Percentiles rank a stretch among this genome's conserved stretches.
These are phyloP conservation scores for Scrobipalpa atriplicella DNA, from an alignment of 2,888 invertebrate genomes.

Conservation along the genomic window DNA sequence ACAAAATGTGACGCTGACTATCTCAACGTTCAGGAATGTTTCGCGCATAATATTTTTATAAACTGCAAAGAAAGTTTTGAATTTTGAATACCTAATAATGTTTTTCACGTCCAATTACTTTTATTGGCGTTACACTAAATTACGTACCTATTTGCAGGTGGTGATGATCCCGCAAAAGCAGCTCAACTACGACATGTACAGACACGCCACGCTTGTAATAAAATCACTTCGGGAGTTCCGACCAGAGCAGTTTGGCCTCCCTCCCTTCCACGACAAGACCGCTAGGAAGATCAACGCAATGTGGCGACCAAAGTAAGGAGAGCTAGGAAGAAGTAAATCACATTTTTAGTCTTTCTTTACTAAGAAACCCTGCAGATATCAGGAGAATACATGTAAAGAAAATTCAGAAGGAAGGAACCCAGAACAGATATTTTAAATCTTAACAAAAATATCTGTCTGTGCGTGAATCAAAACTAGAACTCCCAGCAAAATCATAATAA, in stretches of 20 bases:
- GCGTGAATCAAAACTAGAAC: background rate
- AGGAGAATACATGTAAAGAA: background rate
- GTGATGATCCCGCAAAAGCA: constrained; percentile 9
- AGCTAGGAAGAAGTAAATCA: background rate
- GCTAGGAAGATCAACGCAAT: background rate
- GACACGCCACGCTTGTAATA: constrained; percentile 85
- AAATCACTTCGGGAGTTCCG: constrained; percentile 88
- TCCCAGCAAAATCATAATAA: background rate
- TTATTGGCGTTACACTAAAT: too few relatives aligned
- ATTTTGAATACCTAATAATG: too few relatives aligned
- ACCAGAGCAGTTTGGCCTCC: constrained; percentile 92
- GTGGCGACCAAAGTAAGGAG: background rate
- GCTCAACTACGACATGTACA: background rate
- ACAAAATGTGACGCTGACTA: too few relatives aligned
- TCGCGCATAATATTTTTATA: too few relatives aligned
- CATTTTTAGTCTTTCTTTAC: background rate
- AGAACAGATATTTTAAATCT: too few relatives aligned
- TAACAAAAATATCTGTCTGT: too few relatives aligned
- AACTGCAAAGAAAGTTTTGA: too few relatives aligned
- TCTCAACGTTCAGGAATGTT: too few relatives aligned
- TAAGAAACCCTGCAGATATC: background rate
- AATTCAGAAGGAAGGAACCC: too few relatives aligned
- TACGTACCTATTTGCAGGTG: background rate
- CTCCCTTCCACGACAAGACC: constrained; percentile 74
- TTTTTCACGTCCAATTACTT: too few relatives aligned